Evolutionary conservation across 2,113 vertebrate species (phyloP), one percentile per base, ranked within the genome.

Genomic region (Cebidichthys violaceus): DNA sequence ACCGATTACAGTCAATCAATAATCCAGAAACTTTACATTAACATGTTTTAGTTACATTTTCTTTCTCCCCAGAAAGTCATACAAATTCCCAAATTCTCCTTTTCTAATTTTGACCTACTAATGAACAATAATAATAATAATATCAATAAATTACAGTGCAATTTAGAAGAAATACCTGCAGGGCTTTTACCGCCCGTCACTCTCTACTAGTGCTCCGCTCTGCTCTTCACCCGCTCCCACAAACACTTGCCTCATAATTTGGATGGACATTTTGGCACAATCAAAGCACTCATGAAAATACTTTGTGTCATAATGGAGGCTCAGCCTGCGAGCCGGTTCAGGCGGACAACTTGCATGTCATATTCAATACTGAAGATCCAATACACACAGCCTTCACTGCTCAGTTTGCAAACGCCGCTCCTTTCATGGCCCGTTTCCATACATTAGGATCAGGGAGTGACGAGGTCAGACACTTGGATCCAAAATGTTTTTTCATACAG

Each of bases 91-190:
- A 66, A 85, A 79, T 88, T 85, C 33, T 72, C 65, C 33, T 35
- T 79, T 82, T 55, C 31, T 62, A 66, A 66, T 75, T 75, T 67
- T 75, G 31, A 85, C 82, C 67, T 75, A 79, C 54, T 61, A 86
- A 81, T 75, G 31, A 89, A 88, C 71, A 90, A 87, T 86, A 90
- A 79, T 89, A 94, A 87, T 73, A 89, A 87, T 74, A 89, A 87
- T 75, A 87, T 75, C 79, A 92, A 88, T 93, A 95, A 94, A 94
- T 95, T 92, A 94, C 91, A 94, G 92, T 95, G 90, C 93, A 93
- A 89, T 89, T 90, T 60, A 55, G 75, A 87, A 82, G 81, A 91
- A 92, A 93, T 67, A 88, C 83, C 77, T 79, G 77, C 76, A 45
- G 78, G 80, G 77, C 75, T 72, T 82, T 77, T 37, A 70, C 35